phyloP scores from a whole-genome alignment of 92 coral and sea anemone genomes.

The Heliopora coerulea region DNA sequence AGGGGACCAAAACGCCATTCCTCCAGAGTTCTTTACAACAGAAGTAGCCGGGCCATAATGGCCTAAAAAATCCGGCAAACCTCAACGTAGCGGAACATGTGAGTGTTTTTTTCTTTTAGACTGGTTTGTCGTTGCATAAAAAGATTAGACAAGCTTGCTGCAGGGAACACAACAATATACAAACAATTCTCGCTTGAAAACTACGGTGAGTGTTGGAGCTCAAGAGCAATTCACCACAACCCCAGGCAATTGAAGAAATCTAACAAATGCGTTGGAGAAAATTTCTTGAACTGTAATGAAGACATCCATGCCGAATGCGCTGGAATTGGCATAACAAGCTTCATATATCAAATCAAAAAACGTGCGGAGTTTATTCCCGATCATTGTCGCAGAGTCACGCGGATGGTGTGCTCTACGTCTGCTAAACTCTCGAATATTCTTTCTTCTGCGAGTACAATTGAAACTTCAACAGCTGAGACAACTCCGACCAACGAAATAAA shows the following conservation, averaged over 20 bases:
- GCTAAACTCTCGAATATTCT: neutral
- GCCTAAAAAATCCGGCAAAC: no score
- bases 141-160: slow-evolving; percentile 2
- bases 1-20: no score
- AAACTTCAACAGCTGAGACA: no score
- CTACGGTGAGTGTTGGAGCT: slow-evolving; percentile 37
- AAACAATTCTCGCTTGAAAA: slow-evolving; percentile 14
- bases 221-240: neutral
- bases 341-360: slow-evolving; percentile 8
- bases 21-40: no score
- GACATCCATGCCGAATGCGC: neutral
- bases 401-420: slow-evolving; percentile 9
- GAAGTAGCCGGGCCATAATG: no score
- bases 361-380: neutral
- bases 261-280: slow-evolving; percentile 19
- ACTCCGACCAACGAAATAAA: no score
- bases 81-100: no score
- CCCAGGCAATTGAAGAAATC: neutral
- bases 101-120: slow-evolving; percentile 8
- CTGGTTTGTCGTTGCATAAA: slow-evolving; percentile 22
- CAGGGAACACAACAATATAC: slow-evolving; percentile 5
- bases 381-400: slow-evolving; percentile 17
- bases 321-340: slow-evolving; percentile 10
- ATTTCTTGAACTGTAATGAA: neutral
- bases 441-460: neutral